These are phyloP conservation scores for Glandiceps talaboti DNA, from an alignment of 53 echinoderm and acorn worm genomes.

Conservation along the genomic window DNA sequence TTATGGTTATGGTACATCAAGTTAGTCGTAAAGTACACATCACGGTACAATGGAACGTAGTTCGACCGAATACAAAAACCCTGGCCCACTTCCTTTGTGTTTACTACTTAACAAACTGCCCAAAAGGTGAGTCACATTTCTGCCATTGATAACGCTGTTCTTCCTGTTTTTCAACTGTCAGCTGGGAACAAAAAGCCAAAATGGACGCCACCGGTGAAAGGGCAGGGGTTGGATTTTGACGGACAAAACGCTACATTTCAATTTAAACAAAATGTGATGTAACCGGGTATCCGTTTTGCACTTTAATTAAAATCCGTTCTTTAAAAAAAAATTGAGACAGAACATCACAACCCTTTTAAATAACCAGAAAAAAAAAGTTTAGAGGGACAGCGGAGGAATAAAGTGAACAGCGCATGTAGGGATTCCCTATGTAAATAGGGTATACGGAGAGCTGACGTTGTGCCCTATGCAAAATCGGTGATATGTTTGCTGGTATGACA, in stretches of 20 bases:
- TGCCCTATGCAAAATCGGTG: too few relatives aligned
- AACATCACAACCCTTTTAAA: neutral
- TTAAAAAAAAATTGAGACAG: neutral
- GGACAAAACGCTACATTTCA: neutral
- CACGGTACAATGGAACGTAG: too few relatives aligned
- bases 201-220: constrained; percentile 1
- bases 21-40: too few relatives aligned
- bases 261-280: neutral
- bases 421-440: too few relatives aligned
- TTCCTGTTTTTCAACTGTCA: neutral
- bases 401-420: too few relatives aligned
- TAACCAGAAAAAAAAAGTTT: too few relatives aligned
- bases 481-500: too few relatives aligned
- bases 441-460: too few relatives aligned
- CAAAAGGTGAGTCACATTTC: neutral
- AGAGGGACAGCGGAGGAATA: too few relatives aligned
- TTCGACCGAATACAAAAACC: too few relatives aligned
- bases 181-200: neutral
- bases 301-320: too few relatives aligned
- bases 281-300: neutral
- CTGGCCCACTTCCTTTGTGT: neutral
- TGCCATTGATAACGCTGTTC: neutral
- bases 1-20: too few relatives aligned
- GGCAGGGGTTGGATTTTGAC: neutral
- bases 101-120: neutral